Base-by-base conservation (phyloP, 2,888 invertebrate species). In the Meiosimyza decipiens region DNA sequence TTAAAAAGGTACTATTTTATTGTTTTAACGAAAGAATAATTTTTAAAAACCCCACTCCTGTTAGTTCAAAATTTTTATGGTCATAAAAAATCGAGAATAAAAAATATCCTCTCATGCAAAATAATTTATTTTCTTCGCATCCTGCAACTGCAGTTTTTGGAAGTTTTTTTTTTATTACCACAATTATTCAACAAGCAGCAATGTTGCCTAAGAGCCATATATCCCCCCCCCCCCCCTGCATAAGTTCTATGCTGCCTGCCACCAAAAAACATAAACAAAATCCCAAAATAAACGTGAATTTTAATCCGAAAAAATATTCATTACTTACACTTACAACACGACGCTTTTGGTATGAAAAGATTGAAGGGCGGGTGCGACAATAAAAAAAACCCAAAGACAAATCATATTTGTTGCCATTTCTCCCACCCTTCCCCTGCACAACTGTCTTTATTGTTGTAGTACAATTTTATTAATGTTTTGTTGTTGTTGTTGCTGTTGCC, bases 131-230 rank as follows among this genome's bases (percentile, higher is more conserved):
- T 40, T 5, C 40, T 18, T 70, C 70, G 16, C 62, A 52, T 63
- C 18, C 52, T 63, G 63, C 62, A 76, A 75, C 74, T 78, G 77
- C 77, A 77, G 70, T 77, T 40, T 40, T 40, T 40, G 4, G 40
- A 40, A 40, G 9, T 28, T 28, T 28, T 28, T 40, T 40, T 40
- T 76, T 77, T 77, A 77, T 77, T 78, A 77, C 78, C 75, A 71
- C 73, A 69, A 75, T 78, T 76, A 76, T 74, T 77, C 74, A 77
- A 57, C 73, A 73, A 73, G 72, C 71, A 51, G 62, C 9, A 18
- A 49, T 57, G 54, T 55, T 40, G 40, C 9, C 40, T 40, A 40
- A 40, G 40, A 15, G 60, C 28, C 6, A 60, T 9, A 28, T 11
- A 4, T 3, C 9, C 40, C 40, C 40, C 9, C 9, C 9, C 1